These are phyloP conservation scores for Plecturocebus donacophilus DNA, from an alignment of 2,113 vertebrate species.

Conservation along the genomic window DNA sequence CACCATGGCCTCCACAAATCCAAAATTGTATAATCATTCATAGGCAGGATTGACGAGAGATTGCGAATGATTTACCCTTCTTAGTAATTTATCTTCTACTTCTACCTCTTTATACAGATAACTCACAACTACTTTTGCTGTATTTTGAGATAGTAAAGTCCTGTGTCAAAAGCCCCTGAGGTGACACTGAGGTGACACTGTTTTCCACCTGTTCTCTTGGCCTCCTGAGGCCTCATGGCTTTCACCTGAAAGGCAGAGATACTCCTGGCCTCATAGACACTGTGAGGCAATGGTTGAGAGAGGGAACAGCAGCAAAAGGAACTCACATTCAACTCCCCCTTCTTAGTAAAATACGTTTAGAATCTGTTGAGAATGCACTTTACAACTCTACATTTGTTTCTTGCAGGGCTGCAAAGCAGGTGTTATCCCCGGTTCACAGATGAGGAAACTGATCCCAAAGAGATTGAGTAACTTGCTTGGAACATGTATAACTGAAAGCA, in stretches of 20 bases:
- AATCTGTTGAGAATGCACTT: background rate
- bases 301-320: background rate
- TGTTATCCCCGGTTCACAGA: background rate
- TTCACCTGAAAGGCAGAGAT: background rate
- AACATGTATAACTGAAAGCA: background rate
- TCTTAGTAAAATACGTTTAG: background rate
- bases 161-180: background rate
- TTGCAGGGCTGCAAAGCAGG: background rate
- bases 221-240: too few species aligned
- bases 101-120: background rate
- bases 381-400: background rate
- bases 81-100: background rate
- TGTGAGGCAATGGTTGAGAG: background rate
- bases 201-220: background rate
- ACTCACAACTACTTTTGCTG: background rate
- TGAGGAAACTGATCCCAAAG: background rate
- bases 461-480: background rate
- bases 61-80: background rate
- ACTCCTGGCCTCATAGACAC: background rate
- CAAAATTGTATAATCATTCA: conserved; percentile 52
- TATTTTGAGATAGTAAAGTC: background rate
- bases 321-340: background rate
- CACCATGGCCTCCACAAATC: conserved; percentile 46
- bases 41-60: background rate
- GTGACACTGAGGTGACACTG: background rate